Percentiles rank a stretch among this genome's conserved stretches.
These are phyloP conservation scores for Antechinus flavipes DNA, from an alignment of 2,113 vertebrate genomes.

Conservation along the genomic window DNA sequence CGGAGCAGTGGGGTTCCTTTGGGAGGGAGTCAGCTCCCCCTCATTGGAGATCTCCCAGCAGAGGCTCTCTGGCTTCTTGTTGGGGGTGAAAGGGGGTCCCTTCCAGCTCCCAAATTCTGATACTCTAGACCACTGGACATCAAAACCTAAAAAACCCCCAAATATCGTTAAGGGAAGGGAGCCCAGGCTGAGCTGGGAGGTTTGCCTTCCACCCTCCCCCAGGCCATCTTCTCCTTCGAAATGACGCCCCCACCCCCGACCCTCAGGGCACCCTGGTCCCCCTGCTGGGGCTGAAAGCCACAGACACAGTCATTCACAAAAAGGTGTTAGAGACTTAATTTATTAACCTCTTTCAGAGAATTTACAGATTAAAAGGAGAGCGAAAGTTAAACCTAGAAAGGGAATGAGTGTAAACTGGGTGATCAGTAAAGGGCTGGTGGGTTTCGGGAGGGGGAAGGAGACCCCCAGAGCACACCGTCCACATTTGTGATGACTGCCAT, in stretches of 20 bases:
- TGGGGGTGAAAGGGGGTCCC: accelerated
- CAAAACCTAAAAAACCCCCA: neutral
- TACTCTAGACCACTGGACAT: accelerated
- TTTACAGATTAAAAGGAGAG: neutral
- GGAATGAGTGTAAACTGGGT: neutral
- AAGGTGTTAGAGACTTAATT: neutral
- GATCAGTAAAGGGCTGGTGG: neutral
- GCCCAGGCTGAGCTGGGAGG: neutral
- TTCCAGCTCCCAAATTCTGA: neutral
- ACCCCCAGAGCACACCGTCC: neutral
- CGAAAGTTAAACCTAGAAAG: neutral
- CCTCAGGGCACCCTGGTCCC: neutral
- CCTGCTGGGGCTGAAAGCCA: neutral
- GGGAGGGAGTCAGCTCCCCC: neutral
- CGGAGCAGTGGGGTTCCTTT: neutral
- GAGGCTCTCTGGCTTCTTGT: neutral
- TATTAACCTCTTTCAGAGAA: neutral
- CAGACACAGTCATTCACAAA: neutral
- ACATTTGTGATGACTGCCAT: neutral
- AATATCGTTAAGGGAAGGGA: accelerated
- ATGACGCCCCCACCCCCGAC: no score
- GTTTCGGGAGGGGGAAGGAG: neutral
- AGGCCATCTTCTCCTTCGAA: neutral
- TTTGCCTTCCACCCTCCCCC: accelerated
- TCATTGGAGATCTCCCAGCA: neutral